Evolutionary conservation across 2,888 invertebrate species (phyloP), one percentile per base, ranked within the genome.

Genomic region (Antheraea yamamai): DNA sequence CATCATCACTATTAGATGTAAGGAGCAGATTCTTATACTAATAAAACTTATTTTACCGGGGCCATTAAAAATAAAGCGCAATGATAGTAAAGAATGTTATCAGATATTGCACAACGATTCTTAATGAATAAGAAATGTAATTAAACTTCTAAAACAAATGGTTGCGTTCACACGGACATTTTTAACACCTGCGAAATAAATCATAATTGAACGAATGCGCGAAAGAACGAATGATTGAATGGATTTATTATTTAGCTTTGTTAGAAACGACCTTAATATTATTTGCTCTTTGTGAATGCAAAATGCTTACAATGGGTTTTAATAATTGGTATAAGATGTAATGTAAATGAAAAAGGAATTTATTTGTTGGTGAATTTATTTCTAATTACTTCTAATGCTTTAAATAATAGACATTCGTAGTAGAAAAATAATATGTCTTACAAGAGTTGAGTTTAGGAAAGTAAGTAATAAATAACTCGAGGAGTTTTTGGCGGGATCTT

Each of bases 171-270:
- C 81, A 81, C 79, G 80, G 77, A 73, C 76, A 74, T 75, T 77
- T 77, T 75, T 77, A 77, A 77, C 81, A 84, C 82, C 78, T 81
- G 81, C 78, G 76, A 79, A 81, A 81, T 81, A 77, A 81, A 83
- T 81, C 76, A 79, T 79, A 80, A 80, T 80, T 16, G 64, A 75
- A 71, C 55, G 76, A 66, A 76, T 16, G 64, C 75, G 68, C 51
- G 76, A 58, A 76, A 73, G 58, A 73, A 72, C 61, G 20, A 35
- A 73, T 76, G 78, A 77, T 82, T 79, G 77, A 83, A 83, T 81
- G 79, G 80, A 85, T 47, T 47, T 47, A 83, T 82, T 79, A 77
- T 74, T n/a, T 76, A 72, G 76, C 85, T 85, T 87, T 86, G 86
- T 84, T 81, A 74, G 78, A 74, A 78, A 78, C 80, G 87, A 79